phyloP scores from a whole-genome alignment of 2,797 vertebrate genomes.

The Triplophysa bombifrons region DNA sequence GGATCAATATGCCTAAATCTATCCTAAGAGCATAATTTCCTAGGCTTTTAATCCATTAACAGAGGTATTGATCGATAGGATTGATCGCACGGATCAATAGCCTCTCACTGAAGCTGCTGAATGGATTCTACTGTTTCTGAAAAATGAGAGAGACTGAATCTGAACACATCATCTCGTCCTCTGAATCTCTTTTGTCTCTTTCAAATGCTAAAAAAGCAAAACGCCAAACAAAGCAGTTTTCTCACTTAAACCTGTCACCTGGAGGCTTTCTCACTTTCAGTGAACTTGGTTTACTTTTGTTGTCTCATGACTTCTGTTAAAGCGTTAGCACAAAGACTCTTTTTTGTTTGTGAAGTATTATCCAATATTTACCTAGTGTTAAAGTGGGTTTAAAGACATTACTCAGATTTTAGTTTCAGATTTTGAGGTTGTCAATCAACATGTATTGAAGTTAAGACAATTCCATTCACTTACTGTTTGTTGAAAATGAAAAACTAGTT shows the following conservation, averaged over 20 bases:
- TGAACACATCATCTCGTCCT: background rate
- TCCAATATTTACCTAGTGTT: background rate
- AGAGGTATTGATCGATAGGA: slow-evolving; percentile 25
- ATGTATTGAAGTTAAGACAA: too few species aligned
- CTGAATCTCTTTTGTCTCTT: background rate
- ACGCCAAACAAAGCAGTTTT: slow-evolving; percentile 6
- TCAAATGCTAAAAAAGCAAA: slow-evolving; percentile 1
- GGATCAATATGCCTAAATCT: background rate
- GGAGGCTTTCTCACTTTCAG: background rate
- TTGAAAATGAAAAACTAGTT: too few species aligned
- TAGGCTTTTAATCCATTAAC: slow-evolving; percentile 51
- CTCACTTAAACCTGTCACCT: background rate
- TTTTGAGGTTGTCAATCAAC: too few species aligned
- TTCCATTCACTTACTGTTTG: too few species aligned
- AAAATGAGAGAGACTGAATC: background rate
- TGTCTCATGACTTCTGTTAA: background rate
- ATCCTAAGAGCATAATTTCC: slow-evolving; percentile 17
- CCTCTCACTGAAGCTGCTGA: slow-evolving; percentile 16
- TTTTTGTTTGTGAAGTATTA: background rate
- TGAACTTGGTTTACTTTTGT: background rate
- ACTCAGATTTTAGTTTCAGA: too few species aligned
- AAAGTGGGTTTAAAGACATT: too few species aligned
- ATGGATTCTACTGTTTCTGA: slow-evolving; percentile 10
- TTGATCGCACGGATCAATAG: slow-evolving; percentile 31
- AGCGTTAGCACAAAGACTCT: background rate